Base-by-base conservation (phyloP, 2,797 vertebrate genomes). In the Sebastes trivittatus region DNA sequence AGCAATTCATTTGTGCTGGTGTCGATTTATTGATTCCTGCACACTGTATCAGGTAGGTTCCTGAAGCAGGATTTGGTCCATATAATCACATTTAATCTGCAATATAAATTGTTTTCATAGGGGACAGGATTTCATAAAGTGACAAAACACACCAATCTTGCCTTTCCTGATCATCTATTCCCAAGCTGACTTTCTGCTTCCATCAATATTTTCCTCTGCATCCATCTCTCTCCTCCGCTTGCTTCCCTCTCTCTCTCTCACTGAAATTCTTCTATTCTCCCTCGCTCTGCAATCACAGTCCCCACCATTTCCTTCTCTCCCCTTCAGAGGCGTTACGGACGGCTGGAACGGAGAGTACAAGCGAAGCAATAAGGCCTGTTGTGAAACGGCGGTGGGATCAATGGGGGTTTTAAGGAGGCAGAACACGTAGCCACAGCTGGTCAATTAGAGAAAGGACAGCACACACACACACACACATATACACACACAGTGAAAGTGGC, bases 391-490 rank as follows among this genome's bases (percentile, higher is more conserved):
- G 61, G 65, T 46, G 56, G 87, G 86, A 94, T 95, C 93, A 90
- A 94, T 93, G 85, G 89, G 65, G 88, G 60, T 83, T 90, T 95
- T 93, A 89, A 84, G 78, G 85, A 95, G 89, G 87, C 92, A 87
- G 86, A 87, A 89, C 93, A 93, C 92, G 90, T 92, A 93, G 80
- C 82, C 81, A 80, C 81, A 89, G 88, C 90, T 86, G 93, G 91
- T 94, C 93, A 95, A 94, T 95, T 95, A 95, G 81, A 89, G 91
- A 83, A 90, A 93, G 86, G 91, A 94, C 88, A 88, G 90, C 80
- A 49, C 66, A 76, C 55, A 36, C 23, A 76, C 55, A 36, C 23
- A 54, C 60, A 71, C 62, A 79, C 25, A 79, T 60, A 68, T 29
- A 82, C 36, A 83, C 74, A 81, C 77, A 77, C 63, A 75, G 38